Conservation (phyloP, 2,888 invertebrate genomes). For the Patella depressa region DNA sequence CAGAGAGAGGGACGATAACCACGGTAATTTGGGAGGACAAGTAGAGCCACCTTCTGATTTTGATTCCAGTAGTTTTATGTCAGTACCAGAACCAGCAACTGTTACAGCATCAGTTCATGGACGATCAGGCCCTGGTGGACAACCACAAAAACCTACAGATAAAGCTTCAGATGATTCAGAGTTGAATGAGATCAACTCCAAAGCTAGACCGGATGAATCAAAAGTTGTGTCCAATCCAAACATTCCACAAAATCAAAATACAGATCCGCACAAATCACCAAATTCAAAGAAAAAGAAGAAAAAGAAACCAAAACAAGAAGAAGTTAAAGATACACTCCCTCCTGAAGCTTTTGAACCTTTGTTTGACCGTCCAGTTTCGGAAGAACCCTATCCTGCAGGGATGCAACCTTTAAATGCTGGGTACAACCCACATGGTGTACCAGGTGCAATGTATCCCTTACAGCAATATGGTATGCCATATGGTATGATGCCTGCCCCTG, state of each 20-base stretch:
- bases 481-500: slow-evolving; percentile 30
- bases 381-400: background rate
- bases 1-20: background rate
- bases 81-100: background rate
- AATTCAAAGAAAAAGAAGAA: slow-evolving; percentile 48
- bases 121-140: background rate
- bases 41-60: background rate
- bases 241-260: slow-evolving; percentile 26
- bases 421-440: background rate
- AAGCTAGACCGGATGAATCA: background rate
- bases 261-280: slow-evolving; percentile 38
- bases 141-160: background rate
- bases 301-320: slow-evolving; percentile 37
- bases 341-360: slow-evolving; percentile 51
- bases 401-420: slow-evolving; percentile 26
- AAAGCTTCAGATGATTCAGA: background rate
- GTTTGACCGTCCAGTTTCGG: slow-evolving; percentile 33
- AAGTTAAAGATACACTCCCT: slow-evolving; percentile 40
- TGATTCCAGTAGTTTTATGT: slow-evolving; percentile 4
- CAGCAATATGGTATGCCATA: slow-evolving; percentile 27
- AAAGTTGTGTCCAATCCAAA: slow-evolving; percentile 29
- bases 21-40: background rate
- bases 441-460: background rate
- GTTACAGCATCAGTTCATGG: background rate
- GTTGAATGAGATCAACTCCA: background rate